Evolutionary conservation across 2,113 vertebrate species (phyloP).

Genomic region (Hippolais icterina): DNA sequence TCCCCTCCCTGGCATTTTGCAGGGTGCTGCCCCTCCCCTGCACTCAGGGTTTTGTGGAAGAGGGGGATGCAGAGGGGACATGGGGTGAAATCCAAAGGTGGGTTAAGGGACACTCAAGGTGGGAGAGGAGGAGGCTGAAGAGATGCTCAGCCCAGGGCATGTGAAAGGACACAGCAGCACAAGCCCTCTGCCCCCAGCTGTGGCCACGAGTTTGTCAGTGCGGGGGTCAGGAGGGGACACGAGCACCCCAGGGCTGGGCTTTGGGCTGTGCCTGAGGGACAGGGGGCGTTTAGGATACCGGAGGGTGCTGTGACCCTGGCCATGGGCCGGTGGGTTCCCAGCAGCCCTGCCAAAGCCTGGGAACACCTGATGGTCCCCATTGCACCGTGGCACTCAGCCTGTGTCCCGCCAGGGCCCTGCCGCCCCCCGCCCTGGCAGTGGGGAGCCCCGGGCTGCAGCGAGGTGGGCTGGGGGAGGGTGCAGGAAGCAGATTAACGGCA

Average conservation of each 20-base stretch:
- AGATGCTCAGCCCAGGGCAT: not conserved
- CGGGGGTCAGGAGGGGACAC: rapidly evolving
- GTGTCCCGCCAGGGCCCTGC: not conserved
- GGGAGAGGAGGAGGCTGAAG: not conserved
- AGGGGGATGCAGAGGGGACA: rapidly evolving
- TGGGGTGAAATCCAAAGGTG: rapidly evolving
- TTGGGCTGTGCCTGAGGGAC: not conserved
- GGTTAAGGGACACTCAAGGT: not conserved
- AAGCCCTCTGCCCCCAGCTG: rapidly evolving
- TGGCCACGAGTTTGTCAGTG: not conserved
- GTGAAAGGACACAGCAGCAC: not conserved
- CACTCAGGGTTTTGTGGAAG: not conserved
- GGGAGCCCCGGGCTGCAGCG: not conserved
- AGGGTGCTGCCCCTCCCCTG: not conserved
- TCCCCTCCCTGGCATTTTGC: rapidly evolving
- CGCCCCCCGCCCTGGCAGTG: rapidly evolving
- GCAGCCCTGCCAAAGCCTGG: not conserved
- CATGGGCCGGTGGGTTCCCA: rapidly evolving
- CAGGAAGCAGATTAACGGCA: slow-evolving; percentile 47
- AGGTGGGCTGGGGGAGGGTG: not conserved
- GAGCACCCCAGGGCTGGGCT: not conserved
- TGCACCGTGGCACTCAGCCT: rapidly evolving
- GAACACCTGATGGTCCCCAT: not conserved
- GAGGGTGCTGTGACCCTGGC: not conserved
- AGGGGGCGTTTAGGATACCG: rapidly evolving